Evolutionary conservation across 37 sponge, comb jelly and placozoan species (phyloP).

Genomic region (Haliclona indistincta): DNA sequence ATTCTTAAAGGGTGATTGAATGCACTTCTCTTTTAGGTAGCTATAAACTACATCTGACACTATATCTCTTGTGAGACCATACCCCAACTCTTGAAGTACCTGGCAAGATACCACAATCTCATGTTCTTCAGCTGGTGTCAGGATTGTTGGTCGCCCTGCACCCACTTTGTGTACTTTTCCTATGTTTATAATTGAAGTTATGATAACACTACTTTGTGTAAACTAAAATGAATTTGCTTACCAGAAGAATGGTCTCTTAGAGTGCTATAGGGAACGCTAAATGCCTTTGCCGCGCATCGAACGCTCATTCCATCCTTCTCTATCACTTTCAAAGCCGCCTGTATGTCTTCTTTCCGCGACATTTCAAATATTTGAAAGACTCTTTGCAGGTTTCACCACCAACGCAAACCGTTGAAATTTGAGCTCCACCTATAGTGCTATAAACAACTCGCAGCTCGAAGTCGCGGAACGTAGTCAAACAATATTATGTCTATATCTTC

Average conservation of each 20-base stretch:
- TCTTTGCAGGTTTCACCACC: no score
- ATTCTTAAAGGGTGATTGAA: constrained; percentile 19
- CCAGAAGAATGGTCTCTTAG: background rate
- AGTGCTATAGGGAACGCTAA: background rate
- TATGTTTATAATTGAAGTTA: background rate
- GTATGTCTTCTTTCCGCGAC: constrained; percentile 1
- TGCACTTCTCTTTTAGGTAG: constrained; percentile 2
- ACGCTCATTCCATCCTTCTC: background rate
- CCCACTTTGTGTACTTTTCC: constrained; percentile 6
- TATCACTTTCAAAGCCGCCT: background rate
- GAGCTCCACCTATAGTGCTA: no score
- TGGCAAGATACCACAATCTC: constrained; percentile 31
- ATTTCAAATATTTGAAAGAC: no score
- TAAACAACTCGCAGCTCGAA: no score
- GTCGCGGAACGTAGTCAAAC: no score
- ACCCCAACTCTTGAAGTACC: constrained; percentile 44
- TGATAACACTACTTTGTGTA: background rate
- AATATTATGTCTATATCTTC: no score
- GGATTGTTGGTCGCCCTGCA: constrained; percentile 21
- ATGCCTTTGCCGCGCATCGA: constrained; percentile 3
- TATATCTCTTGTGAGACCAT: no score
- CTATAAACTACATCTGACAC: constrained; percentile 10
- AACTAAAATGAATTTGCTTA: background rate
- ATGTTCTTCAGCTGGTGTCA: constrained; percentile 18
- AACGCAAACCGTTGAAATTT: no score